These are phyloP conservation scores for Eupithecia vulgata DNA, from an alignment of 2,888 invertebrate genomes.

Conservation along the genomic window DNA sequence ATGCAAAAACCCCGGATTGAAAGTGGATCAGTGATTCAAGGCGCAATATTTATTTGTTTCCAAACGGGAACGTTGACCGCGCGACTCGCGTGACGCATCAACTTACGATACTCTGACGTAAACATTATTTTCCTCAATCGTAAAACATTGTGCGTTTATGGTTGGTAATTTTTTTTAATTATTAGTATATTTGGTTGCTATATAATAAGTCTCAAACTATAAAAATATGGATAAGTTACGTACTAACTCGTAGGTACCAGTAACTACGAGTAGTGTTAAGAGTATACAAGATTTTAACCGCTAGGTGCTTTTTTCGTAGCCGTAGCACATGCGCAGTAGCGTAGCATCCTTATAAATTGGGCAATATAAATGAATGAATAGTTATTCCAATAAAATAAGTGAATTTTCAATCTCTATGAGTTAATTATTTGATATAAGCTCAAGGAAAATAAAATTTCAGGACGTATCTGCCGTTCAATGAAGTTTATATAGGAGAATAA, in stretches of 20 bases:
- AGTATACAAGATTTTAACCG: not conserved
- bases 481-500: not conserved
- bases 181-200: not conserved
- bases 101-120: slow-evolving; percentile 48
- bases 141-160: not conserved
- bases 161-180: not conserved
- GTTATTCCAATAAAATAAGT: not conserved
- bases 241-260: not conserved
- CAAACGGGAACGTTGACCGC: slow-evolving; percentile 76
- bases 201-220: not conserved
- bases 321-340: not conserved
- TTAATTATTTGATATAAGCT: not conserved
- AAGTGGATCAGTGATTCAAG: slow-evolving; percentile 58
- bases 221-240: not conserved
- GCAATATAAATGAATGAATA: not conserved
- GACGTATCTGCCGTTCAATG: not conserved
- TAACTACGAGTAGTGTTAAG: not conserved
- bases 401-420: not conserved
- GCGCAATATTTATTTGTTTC: slow-evolving; percentile 61
- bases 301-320: not conserved
- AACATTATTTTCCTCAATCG: slow-evolving; percentile 27
- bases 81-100: slow-evolving; percentile 57
- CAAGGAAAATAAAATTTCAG: not conserved
- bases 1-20: slow-evolving; percentile 19
- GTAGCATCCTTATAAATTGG: not conserved